Evolutionary conservation across 2,888 invertebrate genomes (phyloP).

Genomic region (Phyllotreta cruciferae): DNA sequence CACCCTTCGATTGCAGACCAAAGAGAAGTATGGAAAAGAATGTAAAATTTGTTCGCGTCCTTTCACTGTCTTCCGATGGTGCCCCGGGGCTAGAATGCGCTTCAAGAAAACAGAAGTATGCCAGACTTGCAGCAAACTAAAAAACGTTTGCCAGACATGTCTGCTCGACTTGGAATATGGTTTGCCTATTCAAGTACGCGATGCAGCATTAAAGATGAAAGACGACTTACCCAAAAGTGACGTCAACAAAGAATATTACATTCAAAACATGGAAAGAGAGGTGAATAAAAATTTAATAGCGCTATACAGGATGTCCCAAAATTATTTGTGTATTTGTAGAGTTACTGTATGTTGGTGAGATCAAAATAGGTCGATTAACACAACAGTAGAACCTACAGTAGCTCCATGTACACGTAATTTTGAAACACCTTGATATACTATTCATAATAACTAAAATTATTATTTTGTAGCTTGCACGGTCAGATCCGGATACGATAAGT

Average conservation of each 20-base stretch:
- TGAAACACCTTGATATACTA: no score
- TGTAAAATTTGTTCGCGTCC: slow-evolving; percentile 95
- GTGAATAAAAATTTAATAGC: slow-evolving; percentile 56
- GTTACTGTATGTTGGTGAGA: no score
- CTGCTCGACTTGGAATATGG: slow-evolving; percentile 93
- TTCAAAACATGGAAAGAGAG: slow-evolving; percentile 88
- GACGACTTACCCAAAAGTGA: slow-evolving; percentile 92
- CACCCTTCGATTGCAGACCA: slow-evolving; percentile 70
- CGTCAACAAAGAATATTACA: slow-evolving; percentile 94
- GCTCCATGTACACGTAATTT: no score
- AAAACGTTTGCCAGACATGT: slow-evolving; percentile 97
- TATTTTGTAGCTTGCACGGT: slow-evolving; percentile 51
- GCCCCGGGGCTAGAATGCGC: slow-evolving; percentile 93
- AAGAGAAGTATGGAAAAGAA: slow-evolving; percentile 93
- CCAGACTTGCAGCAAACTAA: slow-evolving; percentile 86
- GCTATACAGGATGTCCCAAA: no score
- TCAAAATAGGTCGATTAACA: no score
- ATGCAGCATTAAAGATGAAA: slow-evolving; percentile 87
- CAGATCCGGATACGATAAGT: slow-evolving; percentile 64
- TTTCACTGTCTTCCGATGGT: slow-evolving; percentile 96
- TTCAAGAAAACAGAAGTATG: slow-evolving; percentile 97
- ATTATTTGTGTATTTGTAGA: no score
- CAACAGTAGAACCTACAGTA: no score
- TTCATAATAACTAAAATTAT: neutral
- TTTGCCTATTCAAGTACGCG: slow-evolving; percentile 80